Evolutionary conservation across 2,113 vertebrate genomes (phyloP).

Genomic region (Sporophila hypoxantha): DNA sequence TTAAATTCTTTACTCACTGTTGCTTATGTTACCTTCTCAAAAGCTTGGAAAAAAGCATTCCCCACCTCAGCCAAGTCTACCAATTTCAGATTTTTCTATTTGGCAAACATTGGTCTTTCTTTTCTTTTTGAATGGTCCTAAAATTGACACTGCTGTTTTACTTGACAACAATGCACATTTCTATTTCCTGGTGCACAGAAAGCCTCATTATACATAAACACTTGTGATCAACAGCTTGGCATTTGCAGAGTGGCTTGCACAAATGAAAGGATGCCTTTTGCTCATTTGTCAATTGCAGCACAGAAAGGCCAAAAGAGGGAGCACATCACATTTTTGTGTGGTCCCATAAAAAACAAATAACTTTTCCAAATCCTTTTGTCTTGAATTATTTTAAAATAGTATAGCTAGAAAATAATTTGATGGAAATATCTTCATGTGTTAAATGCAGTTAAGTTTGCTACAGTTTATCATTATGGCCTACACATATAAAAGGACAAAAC

Average conservation of each 20-base stretch:
- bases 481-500: background rate
- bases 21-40: background rate
- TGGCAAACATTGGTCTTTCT: background rate
- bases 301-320: background rate
- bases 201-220: background rate
- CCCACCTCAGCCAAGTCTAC: background rate
- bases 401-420: background rate
- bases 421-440: background rate
- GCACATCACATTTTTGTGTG: background rate
- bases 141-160: slow-evolving; percentile 2
- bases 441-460: background rate
- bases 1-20: background rate
- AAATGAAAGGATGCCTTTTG: background rate
- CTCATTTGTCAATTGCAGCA: background rate
- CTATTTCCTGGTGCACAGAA: slow-evolving; percentile 16
- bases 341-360: background rate
- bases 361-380: background rate
- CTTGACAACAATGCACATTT: slow-evolving; percentile 35
- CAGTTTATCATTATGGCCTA: background rate
- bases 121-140: background rate
- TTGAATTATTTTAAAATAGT: background rate
- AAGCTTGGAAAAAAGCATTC: background rate
- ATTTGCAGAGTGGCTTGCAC: background rate
- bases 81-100: background rate
- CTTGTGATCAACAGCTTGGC: background rate